Evolutionary conservation across 1,140 invertebrate genomes (phyloP).

Genomic region (Halesus radiatus): DNA sequence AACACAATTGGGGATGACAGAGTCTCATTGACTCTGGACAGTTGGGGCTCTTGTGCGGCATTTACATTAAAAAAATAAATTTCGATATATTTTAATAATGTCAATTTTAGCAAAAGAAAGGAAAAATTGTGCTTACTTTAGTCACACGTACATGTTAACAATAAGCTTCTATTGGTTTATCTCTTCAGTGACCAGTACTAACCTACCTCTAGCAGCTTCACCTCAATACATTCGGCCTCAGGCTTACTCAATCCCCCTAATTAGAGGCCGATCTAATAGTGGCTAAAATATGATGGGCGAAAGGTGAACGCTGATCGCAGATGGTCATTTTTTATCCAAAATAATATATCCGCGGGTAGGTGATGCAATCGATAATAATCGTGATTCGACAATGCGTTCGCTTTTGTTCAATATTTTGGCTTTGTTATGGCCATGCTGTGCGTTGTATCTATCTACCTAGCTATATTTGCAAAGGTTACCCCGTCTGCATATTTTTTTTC

Average conservation of each 20-base stretch:
- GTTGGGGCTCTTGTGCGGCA: no score
- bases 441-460: background rate
- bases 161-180: no score
- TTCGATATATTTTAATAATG: no score
- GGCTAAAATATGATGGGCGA: slow-evolving; percentile 8
- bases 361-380: slow-evolving; percentile 1
- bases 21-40: no score
- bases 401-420: slow-evolving; percentile 8
- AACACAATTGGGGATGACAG: no score
- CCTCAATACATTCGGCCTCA: background rate
- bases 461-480: background rate
- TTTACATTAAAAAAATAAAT: no score
- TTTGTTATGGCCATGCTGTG: background rate
- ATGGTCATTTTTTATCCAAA: slow-evolving; percentile 29
- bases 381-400: slow-evolving; percentile 1
- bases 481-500: no score
- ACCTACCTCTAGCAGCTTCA: no score
- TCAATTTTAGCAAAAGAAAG: no score
- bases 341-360: background rate
- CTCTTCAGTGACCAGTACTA: no score
- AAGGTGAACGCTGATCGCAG: slow-evolving; percentile 30
- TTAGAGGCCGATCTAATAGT: slow-evolving; percentile 22
- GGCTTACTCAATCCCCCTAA: background rate
- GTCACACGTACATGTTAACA: no score
- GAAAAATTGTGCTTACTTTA: no score